Evolutionary conservation across 2,888 invertebrate species (phyloP).

Genomic region (Spodoptera picta): DNA sequence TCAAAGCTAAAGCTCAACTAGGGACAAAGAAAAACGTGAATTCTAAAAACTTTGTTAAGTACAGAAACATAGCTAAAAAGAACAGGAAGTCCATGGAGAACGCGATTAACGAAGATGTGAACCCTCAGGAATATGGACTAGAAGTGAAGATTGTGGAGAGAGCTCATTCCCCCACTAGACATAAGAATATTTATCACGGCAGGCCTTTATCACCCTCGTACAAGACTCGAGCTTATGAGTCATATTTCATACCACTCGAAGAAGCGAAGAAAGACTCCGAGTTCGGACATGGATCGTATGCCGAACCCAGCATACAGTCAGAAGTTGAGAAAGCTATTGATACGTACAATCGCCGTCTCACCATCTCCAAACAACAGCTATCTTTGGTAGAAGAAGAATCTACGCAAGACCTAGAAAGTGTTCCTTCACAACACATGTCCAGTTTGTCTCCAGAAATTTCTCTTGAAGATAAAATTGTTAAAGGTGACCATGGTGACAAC

Average conservation of each 20-base stretch:
- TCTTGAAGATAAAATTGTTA: conserved; percentile 61
- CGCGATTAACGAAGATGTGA: conserved; percentile 61
- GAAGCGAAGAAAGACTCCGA: conserved; percentile 62
- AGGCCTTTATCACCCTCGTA: conserved; percentile 72
- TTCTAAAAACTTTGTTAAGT: conserved; percentile 75
- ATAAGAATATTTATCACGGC: conserved; percentile 64
- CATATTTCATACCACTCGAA: conserved; percentile 78
- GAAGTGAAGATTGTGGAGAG: conserved; percentile 81
- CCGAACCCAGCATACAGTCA: conserved; percentile 65
- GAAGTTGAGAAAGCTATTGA: conserved; percentile 76
- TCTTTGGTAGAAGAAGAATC: conserved; percentile 87
- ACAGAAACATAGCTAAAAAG: conserved; percentile 75
- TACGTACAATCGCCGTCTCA: conserved; percentile 72
- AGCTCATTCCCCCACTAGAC: conserved; percentile 68
- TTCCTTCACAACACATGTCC: conserved; percentile 75
- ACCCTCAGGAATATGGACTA: conserved; percentile 72
- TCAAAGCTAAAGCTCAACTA: conserved; percentile 84
- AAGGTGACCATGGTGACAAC: conserved; percentile 54
- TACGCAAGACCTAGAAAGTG: conserved; percentile 82
- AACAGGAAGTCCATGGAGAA: conserved; percentile 73
- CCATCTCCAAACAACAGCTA: conserved; percentile 79
- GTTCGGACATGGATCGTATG: conserved; percentile 67
- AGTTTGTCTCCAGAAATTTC: conserved; percentile 77
- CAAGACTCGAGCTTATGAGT: conserved; percentile 73
- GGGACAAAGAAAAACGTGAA: conserved; percentile 72